Base-by-base conservation (phyloP, 2,888 invertebrate genomes). In the Syrphus vitripennis region DNA sequence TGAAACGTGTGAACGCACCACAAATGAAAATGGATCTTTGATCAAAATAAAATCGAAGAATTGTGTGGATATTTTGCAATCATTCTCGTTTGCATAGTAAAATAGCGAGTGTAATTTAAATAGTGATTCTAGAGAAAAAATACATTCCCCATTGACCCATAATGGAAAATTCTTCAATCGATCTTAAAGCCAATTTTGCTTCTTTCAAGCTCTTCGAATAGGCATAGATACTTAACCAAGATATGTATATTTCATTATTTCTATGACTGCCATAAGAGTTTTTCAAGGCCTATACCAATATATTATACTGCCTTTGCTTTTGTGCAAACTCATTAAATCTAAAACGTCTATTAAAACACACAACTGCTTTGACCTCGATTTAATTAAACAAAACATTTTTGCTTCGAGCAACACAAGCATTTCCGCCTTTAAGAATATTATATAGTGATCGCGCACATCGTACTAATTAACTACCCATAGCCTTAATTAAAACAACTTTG, bases 401-500 rank as follows among this genome's bases (percentile, higher is more conserved):
- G 14, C 72, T 31, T 50, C 31, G 7, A 72, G 71, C 57, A 59
- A 48, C 24, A 12, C 34, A 71, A 77, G 26, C 53, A 74, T 50
- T 78, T 83, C 74, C 69, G 53, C 74, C 45, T 67, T 12, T 31
- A 55, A 71, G 72, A 83, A 77, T 31, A 83, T 14, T 40, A 26
- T 40, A 26, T 16, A 42, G 10, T 50, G 48, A 26, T 67, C 37
- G 34, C 21, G 45, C 34, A 82, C 72, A 77, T 77, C 70, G 65
- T 42, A 65, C 65, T 71, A 71, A 76, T 80, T 80, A 67, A 65
- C 78, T 69, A 69, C 65, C 48, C 31, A 69, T 59, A 78, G 69
- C 14, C 50, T 59, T 80, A 84, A 84, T 80, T 80, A 80, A 84
- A 84, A 71, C 71, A 75, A 67, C 70, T 75, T 80, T 76, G 71